Evolutionary conservation across 2,888 invertebrate genomes (phyloP).

Genomic region (Tubulanus polymorphus): DNA sequence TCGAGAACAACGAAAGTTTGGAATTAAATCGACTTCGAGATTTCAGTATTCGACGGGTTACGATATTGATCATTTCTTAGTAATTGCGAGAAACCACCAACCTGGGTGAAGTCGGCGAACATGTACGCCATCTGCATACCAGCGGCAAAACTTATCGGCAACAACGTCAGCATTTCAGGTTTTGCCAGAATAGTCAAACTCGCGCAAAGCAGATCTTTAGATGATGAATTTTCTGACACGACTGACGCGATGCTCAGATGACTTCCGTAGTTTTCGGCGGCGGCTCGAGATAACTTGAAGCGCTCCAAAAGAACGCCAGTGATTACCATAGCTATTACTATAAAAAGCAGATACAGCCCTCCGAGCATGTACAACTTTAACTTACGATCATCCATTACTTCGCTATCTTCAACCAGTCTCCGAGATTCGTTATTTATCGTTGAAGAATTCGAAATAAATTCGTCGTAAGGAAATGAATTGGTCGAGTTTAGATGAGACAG

Average conservation of each 20-base stretch:
- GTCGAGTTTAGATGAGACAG: neutral
- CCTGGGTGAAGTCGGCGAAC: slow-evolving; percentile 31
- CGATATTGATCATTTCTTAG: no score
- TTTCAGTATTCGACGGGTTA: no score
- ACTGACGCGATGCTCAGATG: neutral
- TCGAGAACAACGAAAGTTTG: no score
- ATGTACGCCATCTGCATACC: slow-evolving; percentile 28
- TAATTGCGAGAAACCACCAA: no score
- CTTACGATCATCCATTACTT: neutral
- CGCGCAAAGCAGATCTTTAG: slow-evolving; percentile 20
- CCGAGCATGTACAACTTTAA: slow-evolving; percentile 22
- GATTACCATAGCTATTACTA: slow-evolving; percentile 24
- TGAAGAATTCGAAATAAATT: neutral
- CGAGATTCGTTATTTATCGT: neutral
- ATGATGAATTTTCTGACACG: slow-evolving; percentile 5
- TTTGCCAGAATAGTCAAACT: slow-evolving; percentile 24
- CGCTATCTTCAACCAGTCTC: neutral
- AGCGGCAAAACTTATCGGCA: slow-evolving; percentile 27
- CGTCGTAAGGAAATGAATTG: neutral
- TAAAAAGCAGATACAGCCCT: slow-evolving; percentile 25
- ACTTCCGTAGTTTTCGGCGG: slow-evolving; percentile 1
- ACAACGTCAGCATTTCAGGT: slow-evolving; percentile 24
- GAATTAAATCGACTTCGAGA: no score
- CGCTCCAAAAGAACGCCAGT: slow-evolving; percentile 24
- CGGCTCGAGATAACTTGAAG: slow-evolving; percentile 17